Evolutionary conservation across 2,888 invertebrate genomes (phyloP).

Genomic region (Melanostoma scalare): DNA sequence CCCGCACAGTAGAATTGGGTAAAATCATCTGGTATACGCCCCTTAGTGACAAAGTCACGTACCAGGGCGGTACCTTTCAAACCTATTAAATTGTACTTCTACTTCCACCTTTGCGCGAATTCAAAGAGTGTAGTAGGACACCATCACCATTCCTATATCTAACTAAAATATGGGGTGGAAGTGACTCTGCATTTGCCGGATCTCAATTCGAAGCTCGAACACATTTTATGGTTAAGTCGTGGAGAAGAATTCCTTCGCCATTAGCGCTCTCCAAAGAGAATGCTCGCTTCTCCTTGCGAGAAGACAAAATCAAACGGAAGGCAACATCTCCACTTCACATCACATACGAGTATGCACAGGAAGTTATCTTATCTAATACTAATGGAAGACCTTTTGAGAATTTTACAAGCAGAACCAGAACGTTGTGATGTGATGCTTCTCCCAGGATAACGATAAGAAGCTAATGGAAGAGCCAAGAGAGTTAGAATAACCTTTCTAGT

Average conservation of each 20-base stretch:
- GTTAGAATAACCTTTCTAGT: conserved; percentile 44
- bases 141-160: conserved; percentile 34
- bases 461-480: conserved; percentile 55
- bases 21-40: conserved; percentile 75
- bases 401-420: conserved; percentile 28
- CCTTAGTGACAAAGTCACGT: conserved; percentile 80
- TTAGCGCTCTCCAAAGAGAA: conserved; percentile 46
- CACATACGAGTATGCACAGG: conserved; percentile 26
- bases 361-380: conserved; percentile 49
- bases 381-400: conserved; percentile 44
- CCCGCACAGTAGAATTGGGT: conserved; percentile 20
- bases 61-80: conserved; percentile 78
- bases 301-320: conserved; percentile 40
- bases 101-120: conserved; percentile 57
- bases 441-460: conserved; percentile 49
- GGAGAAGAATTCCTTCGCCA: conserved; percentile 32
- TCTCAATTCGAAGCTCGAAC: conserved; percentile 33
- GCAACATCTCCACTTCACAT: conserved; percentile 26
- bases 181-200: conserved; percentile 58
- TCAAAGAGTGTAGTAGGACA: conserved; percentile 17
- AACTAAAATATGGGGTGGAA: conserved; percentile 56
- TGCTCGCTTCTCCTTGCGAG: conserved; percentile 23
- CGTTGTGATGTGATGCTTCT: conserved; percentile 26
- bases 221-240: conserved; percentile 43
- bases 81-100: conserved; percentile 60